Evolutionary conservation across 2,888 invertebrate species (phyloP), one percentile per base, ranked within the genome.

Genomic region (Selenia dentaria): DNA sequence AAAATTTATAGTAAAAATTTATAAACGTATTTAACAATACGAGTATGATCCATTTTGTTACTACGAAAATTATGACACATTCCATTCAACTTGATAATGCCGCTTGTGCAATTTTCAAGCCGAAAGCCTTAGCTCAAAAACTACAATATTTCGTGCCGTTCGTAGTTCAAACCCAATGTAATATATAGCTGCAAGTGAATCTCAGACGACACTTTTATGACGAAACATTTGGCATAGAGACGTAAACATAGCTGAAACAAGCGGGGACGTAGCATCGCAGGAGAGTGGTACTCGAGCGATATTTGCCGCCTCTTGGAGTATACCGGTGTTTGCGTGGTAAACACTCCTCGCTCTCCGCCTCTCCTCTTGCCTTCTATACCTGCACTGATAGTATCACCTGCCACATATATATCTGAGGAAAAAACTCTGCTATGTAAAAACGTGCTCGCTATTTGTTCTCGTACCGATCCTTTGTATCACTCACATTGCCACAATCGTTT

Each of bases 301-400:
- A 81, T 85, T 84, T 83, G 80, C 80, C 71, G 71, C 78, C 63
- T 70, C 60, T 77, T 82, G 74, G 71, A 80, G 70, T 59, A 67
- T 68, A 66, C 70, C 67, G 62, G 70, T 85, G 78, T 88, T 84
- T 86, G 79, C 73, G 59, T 48, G 63, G 67, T 78, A 85, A 83
- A 86, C 78, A 83, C 69, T 41, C 57, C 44, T 29, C 28, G 36
- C 32, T 35, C 22, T 11, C 51, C 32, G 24, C 41, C 37, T 27
- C 36, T 10, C 40, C 32, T 22, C 41, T 12, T 18, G 18, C 32
- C 25, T 32, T 36, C 49, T 36, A 51, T 40, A 47, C 46, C 59
- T 36, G 51, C 34, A 43, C 27, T 37, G 37, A 42, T 48, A 37
- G 27, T 54, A 60, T 60, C 59, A 64, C 62, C 61, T 65, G 68